Percentiles rank a stretch among this genome's conserved stretches.
Evolutionary conservation across 2,888 invertebrate genomes (phyloP).

Genomic region (Tipula vernalis): DNA sequence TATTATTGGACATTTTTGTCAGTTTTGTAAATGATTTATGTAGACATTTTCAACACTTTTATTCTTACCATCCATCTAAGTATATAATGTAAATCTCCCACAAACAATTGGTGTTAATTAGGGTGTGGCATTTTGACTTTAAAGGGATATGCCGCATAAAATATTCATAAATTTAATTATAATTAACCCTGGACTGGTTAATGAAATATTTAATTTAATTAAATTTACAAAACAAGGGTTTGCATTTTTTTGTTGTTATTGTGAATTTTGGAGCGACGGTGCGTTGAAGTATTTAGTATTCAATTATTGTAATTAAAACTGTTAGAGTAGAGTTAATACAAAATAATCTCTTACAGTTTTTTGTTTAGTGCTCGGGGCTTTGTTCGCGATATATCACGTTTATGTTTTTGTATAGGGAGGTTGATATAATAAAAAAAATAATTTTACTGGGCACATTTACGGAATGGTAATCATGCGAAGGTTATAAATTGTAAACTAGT

Average conservation of each 20-base stretch:
- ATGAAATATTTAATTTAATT: background rate
- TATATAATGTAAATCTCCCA: background rate
- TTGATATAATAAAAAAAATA: too few species aligned
- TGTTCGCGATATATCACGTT: background rate
- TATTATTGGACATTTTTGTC: background rate
- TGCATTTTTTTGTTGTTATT: background rate
- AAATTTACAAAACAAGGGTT: background rate
- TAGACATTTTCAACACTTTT: background rate
- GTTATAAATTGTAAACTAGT: too few species aligned
- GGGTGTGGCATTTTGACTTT: background rate
- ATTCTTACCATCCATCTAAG: background rate
- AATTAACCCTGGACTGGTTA: background rate
- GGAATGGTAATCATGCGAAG: too few species aligned
- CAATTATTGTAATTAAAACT: background rate
- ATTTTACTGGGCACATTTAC: too few species aligned
- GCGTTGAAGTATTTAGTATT: background rate
- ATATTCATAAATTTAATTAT: background rate
- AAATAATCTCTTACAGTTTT: background rate
- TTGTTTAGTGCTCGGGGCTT: background rate
- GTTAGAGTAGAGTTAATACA: background rate
- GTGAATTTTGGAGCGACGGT: too few species aligned
- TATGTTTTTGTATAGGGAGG: background rate
- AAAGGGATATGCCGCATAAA: background rate
- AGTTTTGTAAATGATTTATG: background rate
- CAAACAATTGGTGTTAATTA: background rate